Evolutionary conservation across 2,113 vertebrate genomes (phyloP).

Genomic region (Terrapene triunguis): DNA sequence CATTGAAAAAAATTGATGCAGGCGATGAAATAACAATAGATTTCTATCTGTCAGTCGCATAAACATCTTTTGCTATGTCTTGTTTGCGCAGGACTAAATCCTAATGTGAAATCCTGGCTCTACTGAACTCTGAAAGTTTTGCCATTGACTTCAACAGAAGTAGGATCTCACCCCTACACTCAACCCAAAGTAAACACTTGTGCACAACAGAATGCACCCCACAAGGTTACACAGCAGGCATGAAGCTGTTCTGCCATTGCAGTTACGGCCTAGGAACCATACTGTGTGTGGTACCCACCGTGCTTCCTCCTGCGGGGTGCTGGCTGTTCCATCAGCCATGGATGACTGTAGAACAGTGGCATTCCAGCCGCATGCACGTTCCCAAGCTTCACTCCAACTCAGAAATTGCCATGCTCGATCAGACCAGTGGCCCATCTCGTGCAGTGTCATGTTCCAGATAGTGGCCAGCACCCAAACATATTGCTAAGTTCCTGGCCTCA

Average conservation of each 20-base stretch:
- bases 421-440: not conserved
- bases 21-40: not conserved
- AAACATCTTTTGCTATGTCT: not conserved
- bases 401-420: not conserved
- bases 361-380: not conserved
- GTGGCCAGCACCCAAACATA: not conserved
- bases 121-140: not conserved
- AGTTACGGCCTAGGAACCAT: not conserved
- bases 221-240: not conserved
- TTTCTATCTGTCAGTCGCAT: not conserved
- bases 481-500: not conserved
- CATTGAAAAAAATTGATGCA: not conserved
- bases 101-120: not conserved
- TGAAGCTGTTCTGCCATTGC: not conserved
- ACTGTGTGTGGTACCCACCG: not conserved
- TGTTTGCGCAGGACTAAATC: not conserved
- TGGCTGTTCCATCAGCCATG: not conserved
- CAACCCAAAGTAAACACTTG: not conserved
- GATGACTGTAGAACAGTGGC: not conserved
- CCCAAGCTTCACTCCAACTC: not conserved
- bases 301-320: not conserved
- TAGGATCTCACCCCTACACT: not conserved
- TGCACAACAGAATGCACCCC: not conserved
- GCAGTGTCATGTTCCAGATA: not conserved
- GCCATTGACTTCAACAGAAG: fast-evolving